These are phyloP conservation scores for Rana temporaria DNA, from an alignment of 2,113 vertebrate species.

Conservation along the genomic window DNA sequence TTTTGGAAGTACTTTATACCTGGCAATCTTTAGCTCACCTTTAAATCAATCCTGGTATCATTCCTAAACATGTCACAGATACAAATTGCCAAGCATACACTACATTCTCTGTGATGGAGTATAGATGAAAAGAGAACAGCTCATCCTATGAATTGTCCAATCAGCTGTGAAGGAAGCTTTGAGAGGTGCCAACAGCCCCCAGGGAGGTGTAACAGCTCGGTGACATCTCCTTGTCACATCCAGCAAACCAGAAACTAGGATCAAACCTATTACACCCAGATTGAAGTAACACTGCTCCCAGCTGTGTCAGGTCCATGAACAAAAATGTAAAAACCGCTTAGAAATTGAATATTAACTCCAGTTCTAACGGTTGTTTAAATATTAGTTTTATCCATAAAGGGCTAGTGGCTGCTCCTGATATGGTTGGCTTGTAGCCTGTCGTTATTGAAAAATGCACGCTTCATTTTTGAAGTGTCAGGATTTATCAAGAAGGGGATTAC, in stretches of 20 bases:
- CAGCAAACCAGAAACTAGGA: constrained; percentile 22
- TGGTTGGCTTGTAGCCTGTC: constrained; percentile 11
- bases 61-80: constrained; percentile 19
- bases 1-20: background rate
- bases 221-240: constrained; percentile 51
- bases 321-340: constrained; percentile 20
- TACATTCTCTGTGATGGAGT: constrained; percentile 10
- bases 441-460: background rate
- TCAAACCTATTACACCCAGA: constrained; percentile 46
- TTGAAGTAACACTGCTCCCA: constrained; percentile 23
- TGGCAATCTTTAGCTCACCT: background rate
- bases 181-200: constrained; percentile 43
- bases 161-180: constrained; percentile 42
- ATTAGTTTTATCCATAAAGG: background rate
- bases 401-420: background rate
- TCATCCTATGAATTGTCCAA: constrained; percentile 40
- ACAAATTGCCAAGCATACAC: constrained; percentile 37
- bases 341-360: constrained; percentile 18
- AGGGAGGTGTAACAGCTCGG: constrained; percentile 38
- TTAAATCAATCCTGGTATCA: constrained; percentile 36
- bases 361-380: background rate
- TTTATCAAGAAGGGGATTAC: background rate
- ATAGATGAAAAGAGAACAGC: constrained; percentile 35
- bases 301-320: constrained; percentile 14
- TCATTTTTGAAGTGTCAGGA: constrained; percentile 8